Percentiles rank a stretch among this genome's conserved stretches.
These are phyloP conservation scores for Steinernema feltiae DNA, from an alignment of 1,140 invertebrate genomes.

Conservation along the genomic window DNA sequence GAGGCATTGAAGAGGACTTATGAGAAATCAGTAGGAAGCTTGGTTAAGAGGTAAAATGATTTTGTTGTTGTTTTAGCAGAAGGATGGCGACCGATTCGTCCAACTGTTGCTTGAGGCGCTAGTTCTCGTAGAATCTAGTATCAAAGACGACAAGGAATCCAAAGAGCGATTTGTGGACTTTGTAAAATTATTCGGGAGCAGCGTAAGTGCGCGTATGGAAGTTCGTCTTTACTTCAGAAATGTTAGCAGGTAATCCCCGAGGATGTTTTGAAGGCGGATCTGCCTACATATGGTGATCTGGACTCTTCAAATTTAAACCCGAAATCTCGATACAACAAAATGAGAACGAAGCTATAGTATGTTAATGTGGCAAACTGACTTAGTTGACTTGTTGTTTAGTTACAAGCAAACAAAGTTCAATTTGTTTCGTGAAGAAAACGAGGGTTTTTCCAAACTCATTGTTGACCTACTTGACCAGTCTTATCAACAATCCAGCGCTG, in stretches of 20 bases:
- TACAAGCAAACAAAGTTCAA: slow-evolving; percentile 99
- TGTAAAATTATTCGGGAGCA: not conserved
- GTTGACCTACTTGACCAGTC: slow-evolving; percentile 78
- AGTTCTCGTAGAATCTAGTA: not conserved
- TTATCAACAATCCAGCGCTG: slow-evolving; percentile 52
- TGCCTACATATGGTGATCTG: slow-evolving; percentile 39
- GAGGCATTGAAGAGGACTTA: not conserved
- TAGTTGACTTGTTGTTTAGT: slow-evolving; percentile 62
- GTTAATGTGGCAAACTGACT: not conserved
- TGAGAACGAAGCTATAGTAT: not conserved
- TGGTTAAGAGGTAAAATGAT: not conserved
- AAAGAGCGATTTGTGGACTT: not conserved
- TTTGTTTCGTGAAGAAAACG: slow-evolving; percentile 92
- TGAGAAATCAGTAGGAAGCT: not conserved
- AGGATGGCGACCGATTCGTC: not conserved
- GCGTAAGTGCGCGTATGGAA: not conserved
- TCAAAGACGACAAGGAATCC: not conserved
- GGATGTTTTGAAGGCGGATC: slow-evolving; percentile 40
- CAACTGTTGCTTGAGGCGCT: not conserved
- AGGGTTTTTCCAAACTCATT: slow-evolving; percentile 95
- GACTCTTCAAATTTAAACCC: slow-evolving; percentile 21
- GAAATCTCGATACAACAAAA: not conserved
- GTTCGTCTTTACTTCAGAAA: not conserved
- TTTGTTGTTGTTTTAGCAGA: not conserved
- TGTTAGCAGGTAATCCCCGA: slow-evolving; percentile 36